Evolutionary conservation across 1,140 invertebrate genomes (phyloP).

Genomic region (Druon quercuslanigerum): DNA sequence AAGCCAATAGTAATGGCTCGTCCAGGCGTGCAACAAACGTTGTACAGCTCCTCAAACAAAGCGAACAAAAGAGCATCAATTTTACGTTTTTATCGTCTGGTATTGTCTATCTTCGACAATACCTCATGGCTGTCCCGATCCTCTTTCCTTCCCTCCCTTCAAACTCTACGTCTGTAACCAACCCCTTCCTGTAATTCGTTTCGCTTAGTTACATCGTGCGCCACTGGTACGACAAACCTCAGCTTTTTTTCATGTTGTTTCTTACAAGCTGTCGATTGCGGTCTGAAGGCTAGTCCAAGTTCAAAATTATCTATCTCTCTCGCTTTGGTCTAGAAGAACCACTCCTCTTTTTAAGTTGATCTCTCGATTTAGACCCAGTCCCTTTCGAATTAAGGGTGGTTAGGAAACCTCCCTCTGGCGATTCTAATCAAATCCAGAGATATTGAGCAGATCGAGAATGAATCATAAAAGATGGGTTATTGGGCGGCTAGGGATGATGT

Average conservation of each 20-base stretch:
- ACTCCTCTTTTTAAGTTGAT: too few species aligned
- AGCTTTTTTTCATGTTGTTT: neutral
- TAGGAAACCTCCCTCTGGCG: too few species aligned
- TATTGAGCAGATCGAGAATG: neutral
- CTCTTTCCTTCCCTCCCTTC: slow-evolving; percentile 33
- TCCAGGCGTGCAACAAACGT: slow-evolving; percentile 69
- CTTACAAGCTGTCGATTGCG: too few species aligned
- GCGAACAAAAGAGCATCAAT: slow-evolving; percentile 74
- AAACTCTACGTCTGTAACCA: slow-evolving; percentile 31
- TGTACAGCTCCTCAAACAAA: slow-evolving; percentile 72
- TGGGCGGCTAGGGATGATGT: neutral
- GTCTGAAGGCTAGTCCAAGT: too few species aligned
- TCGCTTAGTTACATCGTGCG: slow-evolving; percentile 42
- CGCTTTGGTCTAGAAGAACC: too few species aligned
- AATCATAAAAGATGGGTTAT: neutral
- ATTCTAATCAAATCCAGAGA: too few species aligned
- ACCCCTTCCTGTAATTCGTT: slow-evolving; percentile 51
- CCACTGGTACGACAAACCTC: neutral
- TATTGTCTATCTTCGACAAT: slow-evolving; percentile 73
- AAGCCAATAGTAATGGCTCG: slow-evolving; percentile 68
- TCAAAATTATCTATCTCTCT: too few species aligned
- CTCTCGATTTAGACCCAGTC: too few species aligned
- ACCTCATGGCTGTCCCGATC: slow-evolving; percentile 45
- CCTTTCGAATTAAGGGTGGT: too few species aligned
- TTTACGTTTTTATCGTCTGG: slow-evolving; percentile 74